These are phyloP conservation scores for Corythaixoides concolor DNA, from an alignment of 2,113 vertebrate genomes.

Conservation along the genomic window DNA sequence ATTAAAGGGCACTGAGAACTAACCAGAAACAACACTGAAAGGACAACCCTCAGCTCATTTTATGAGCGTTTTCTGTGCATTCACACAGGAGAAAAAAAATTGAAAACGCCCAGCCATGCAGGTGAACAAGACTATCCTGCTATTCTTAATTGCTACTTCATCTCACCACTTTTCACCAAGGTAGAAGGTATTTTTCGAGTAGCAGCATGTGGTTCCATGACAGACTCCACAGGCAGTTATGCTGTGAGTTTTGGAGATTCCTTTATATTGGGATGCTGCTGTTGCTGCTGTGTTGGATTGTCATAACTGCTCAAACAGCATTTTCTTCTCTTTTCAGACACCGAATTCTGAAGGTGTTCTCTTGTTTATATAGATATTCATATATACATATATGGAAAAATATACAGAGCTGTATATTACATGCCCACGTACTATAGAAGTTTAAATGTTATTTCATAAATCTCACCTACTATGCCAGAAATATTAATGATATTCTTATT, in stretches of 20 bases:
- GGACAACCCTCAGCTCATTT: background rate
- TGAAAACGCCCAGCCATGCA: background rate
- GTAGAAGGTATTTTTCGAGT: constrained; percentile 15
- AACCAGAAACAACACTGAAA: background rate
- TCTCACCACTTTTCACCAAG: background rate
- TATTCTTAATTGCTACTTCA: constrained; percentile 45
- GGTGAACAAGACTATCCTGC: constrained; percentile 19
- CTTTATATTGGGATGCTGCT: background rate
- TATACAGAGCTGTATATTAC: background rate
- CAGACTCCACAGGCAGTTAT: constrained; percentile 9
- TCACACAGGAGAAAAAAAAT: background rate
- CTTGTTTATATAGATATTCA: background rate
- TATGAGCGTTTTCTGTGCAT: background rate
- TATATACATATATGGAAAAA: background rate
- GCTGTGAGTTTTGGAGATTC: background rate
- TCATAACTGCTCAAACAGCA: background rate
- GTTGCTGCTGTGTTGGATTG: background rate
- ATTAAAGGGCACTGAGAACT: background rate
- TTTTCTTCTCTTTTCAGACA: background rate
- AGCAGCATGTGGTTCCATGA: constrained; percentile 19
- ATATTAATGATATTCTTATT: background rate
- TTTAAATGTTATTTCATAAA: background rate
- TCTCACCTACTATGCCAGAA: background rate
- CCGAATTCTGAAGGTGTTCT: background rate
- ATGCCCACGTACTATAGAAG: background rate